phyloP scores from a whole-genome alignment of 1,140 invertebrate species.

The Heliothis subflexa region DNA sequence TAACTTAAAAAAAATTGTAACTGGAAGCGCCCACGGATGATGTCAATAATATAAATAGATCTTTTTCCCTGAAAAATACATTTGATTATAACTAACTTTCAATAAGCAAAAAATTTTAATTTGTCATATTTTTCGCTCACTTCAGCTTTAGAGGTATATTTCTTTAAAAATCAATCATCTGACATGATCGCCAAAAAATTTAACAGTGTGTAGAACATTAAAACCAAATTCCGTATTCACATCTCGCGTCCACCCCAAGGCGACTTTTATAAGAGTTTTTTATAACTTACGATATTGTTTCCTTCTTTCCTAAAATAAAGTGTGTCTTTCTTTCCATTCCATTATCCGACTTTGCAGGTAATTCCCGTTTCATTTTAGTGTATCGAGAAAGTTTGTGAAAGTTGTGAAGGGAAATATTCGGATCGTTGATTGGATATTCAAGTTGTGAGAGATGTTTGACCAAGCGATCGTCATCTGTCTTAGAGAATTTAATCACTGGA shows the following conservation, averaged over 20 bases:
- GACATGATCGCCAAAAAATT: no score
- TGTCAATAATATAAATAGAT: no score
- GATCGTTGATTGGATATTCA: slow-evolving; percentile 15
- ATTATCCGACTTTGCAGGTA: neutral
- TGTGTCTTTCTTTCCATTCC: neutral
- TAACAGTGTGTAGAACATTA: no score
- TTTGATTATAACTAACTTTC: no score
- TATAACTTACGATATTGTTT: slow-evolving; percentile 29
- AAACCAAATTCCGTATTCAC: neutral
- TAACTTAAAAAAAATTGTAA: no score
- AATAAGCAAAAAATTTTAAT: no score
- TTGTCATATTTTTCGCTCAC: no score
- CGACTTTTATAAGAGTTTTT: neutral
- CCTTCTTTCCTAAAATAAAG: slow-evolving; percentile 19
- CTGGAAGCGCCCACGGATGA: no score
- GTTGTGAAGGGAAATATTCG: neutral
- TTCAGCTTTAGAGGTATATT: no score
- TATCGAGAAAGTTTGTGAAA: neutral
- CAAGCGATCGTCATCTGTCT: neutral
- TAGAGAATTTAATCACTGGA: neutral
- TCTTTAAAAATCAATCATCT: no score
- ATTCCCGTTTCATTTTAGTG: slow-evolving; percentile 17
- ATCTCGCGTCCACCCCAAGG: neutral
- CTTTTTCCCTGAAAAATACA: no score
- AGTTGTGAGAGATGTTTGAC: neutral